Evolutionary conservation across 2,888 invertebrate genomes (phyloP).

Genomic region (Lasioglossum calceatum): DNA sequence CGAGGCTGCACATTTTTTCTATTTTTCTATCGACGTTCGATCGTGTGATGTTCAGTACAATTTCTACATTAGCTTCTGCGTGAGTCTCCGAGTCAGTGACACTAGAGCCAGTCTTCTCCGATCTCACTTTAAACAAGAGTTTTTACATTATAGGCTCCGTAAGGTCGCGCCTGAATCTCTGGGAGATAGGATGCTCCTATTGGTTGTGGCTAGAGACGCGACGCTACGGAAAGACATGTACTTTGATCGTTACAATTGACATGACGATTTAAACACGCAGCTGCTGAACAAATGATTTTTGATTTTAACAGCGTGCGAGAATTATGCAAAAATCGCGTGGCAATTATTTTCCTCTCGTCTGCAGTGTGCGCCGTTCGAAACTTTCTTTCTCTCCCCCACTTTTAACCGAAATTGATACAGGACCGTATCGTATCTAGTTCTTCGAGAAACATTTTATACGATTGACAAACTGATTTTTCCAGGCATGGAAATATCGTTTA

Average conservation of each 20-base stretch:
- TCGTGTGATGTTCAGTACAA: neutral
- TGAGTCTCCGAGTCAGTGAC: neutral
- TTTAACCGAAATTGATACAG: constrained; percentile 12
- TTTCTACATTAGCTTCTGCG: constrained; percentile 28
- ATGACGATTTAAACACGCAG: neutral
- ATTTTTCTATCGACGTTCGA: constrained; percentile 36
- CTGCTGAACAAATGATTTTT: neutral
- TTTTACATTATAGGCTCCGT: neutral
- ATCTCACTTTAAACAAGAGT: neutral
- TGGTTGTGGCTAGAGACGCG: neutral
- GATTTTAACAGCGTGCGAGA: neutral
- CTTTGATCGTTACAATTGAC: neutral
- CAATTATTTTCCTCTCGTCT: constrained; percentile 29
- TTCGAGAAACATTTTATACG: constrained; percentile 30
- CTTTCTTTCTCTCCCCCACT: neutral
- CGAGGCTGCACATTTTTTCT: constrained; percentile 23
- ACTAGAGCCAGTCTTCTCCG: neutral
- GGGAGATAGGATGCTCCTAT: neutral
- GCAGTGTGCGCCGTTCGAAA: neutral
- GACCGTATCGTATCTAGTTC: constrained; percentile 7
- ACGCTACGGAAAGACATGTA: neutral
- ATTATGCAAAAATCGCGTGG: neutral
- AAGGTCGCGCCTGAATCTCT: neutral
- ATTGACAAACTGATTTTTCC: constrained; percentile 11
- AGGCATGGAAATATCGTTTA: neutral